Base-by-base conservation (phyloP, 2,113 vertebrate genomes). In the Hypanus sabinus region DNA sequence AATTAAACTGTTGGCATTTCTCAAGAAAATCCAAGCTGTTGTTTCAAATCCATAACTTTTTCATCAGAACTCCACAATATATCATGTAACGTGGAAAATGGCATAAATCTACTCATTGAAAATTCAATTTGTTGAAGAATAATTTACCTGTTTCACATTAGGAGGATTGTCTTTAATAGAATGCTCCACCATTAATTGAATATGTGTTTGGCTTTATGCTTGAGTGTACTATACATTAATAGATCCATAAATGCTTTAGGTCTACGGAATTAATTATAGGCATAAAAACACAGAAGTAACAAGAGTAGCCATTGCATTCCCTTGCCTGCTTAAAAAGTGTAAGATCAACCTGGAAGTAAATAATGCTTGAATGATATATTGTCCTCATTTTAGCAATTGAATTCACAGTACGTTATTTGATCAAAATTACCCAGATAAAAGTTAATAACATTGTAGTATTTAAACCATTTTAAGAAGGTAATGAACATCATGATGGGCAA, bases 101-200 rank as follows among this genome's bases (percentile, higher is more conserved):
- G 90, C 70, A 55, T 36, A 73, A 93, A 93, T 27, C 70, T 73
- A 38, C 70, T 55, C 91, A 93, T 55, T 73, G 70, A 27, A 33
- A 55, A 93, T 73, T 33, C n/a, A 75, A 93, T 24, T 22, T 73
- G 38, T 70, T 73, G 38, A 30, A 36, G 38, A 18, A 71, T 38
- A 71, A 91, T 91, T 91, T 22, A 70, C 10, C 68, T 36, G 11
- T 71, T 70, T 36, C 14, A 33, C 18, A 24, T 57, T 33, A 33
- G 90, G 14, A 46, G 33, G 90, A 38, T 71, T 92, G 71, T 93
- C 38, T 73, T 73, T 75, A 73, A 38, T 93, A 24, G 12, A 93
- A 93, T 93, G 91, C 5, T 93, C 91, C 70, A 93, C 55, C 70
- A 71, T 33, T 46, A 93, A 75, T 93, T 93, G 4, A 30, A 46